Percentiles rank a stretch among this genome's conserved stretches.
Conservation (phyloP, 2,113 vertebrate genomes). For the Ginglymostoma cirratum region DNA sequence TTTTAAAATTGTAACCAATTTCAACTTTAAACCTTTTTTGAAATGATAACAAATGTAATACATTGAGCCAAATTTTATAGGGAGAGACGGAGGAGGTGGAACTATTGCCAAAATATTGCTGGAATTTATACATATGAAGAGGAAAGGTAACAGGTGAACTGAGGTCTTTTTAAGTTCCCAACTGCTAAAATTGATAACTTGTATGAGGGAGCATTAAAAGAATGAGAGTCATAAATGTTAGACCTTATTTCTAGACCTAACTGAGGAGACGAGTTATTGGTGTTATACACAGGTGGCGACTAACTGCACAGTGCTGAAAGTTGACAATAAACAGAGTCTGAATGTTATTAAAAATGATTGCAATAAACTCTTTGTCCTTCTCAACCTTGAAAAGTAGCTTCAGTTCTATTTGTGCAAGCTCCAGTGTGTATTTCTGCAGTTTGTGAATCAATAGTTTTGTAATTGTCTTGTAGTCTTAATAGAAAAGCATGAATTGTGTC, state of each 20-base stretch:
- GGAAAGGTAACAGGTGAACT: neutral
- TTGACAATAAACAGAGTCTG: neutral
- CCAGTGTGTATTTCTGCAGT: neutral
- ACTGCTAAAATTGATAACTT: neutral
- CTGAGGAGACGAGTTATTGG: neutral
- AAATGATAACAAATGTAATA: neutral
- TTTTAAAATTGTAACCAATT: neutral
- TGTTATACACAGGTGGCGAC: neutral
- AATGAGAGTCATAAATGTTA: neutral
- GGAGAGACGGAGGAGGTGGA: neutral
- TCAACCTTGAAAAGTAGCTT: neutral
- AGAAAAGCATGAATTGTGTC: neutral
- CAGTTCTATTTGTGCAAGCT: neutral
- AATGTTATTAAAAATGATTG: neutral
- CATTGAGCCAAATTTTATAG: neutral
- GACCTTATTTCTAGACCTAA: neutral
- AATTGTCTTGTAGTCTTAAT: neutral
- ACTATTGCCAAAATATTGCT: neutral
- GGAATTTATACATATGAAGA: neutral
- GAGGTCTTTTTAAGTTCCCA: neutral
- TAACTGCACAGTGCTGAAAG: neutral
- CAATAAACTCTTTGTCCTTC: neutral
- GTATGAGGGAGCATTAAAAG: neutral
- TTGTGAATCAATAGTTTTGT: neutral
- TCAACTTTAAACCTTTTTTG: neutral